Conservation (phyloP, 2,888 invertebrate species). For the Ophonus ardosiacus region DNA sequence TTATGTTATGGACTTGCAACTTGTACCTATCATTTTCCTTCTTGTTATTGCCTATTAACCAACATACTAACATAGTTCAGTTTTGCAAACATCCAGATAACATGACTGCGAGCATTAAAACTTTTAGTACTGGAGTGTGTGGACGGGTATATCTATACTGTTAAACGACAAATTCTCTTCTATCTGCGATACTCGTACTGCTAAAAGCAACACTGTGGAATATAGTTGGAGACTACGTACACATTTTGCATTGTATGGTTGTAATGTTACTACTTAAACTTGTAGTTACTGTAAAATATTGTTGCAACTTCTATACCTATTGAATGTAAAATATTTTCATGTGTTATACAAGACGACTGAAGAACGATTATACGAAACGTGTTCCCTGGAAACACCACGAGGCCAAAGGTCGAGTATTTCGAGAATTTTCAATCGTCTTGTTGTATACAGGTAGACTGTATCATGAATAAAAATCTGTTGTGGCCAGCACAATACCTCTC, state of each 20-base stretch:
- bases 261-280: too few relatives aligned
- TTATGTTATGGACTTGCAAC: slow-evolving; percentile 39
- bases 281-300: too few relatives aligned
- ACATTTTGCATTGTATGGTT: background rate
- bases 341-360: too few relatives aligned
- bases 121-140: background rate
- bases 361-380: too few relatives aligned
- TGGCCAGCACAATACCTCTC: too few relatives aligned
- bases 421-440: too few relatives aligned
- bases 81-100: slow-evolving; percentile 21
- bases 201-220: background rate
- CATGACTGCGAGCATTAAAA: background rate
- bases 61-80: slow-evolving; percentile 20
- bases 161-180: background rate
- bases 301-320: too few relatives aligned
- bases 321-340: too few relatives aligned
- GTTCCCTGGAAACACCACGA: too few relatives aligned
- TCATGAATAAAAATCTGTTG: too few relatives aligned
- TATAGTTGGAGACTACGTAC: background rate
- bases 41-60: slow-evolving; percentile 36
- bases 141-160: background rate
- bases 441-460: too few relatives aligned
- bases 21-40: slow-evolving; percentile 46
- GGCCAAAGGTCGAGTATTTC: too few relatives aligned
- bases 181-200: background rate